Evolutionary conservation across 2,797 vertebrate genomes (phyloP), one percentile per base, ranked within the genome.

Genomic region (Zenarchopterus dispar): DNA sequence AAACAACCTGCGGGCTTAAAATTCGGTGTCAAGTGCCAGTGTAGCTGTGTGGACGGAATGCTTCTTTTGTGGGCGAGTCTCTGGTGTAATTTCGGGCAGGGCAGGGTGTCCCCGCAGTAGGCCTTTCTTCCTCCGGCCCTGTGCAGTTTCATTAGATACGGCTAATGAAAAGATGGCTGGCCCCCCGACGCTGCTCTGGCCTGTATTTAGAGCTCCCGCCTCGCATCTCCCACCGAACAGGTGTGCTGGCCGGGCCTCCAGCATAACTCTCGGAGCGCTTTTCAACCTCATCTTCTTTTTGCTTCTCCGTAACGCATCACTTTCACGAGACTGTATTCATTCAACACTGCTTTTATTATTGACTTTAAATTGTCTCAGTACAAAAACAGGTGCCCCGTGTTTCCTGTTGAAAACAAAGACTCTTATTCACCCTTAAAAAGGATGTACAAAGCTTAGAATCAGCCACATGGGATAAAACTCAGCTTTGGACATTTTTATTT

Each of bases 101-200:
- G 90, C 90, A 90, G 88, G 90, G 88, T 90, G 89, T 91, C 91
- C 81, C 91, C 64, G 92, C 86, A 77, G 91, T 89, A 84, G 89
- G 88, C 79, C 89, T 92, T 91, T 93, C 90, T 92, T 90, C 85
- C 88, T 75, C 67, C 11, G 80, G 82, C 81, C 78, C 83, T 80
- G 84, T 86, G 90, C 87, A 86, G 91, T 94, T 93, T 94, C 91
- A 94, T 94, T 94, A 93, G 92, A 90, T 86, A 89, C 88, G 90
- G 82, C 87, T 94, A 93, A 94, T 94, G 92, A 94, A 94, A 93
- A 93, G 91, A 93, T 91, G 91, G 80, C 86, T 88, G 88, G 28
- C 53, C 86, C 87, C 89, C 85, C 33, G 61, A 87, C 65, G 85
- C 84, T 84, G 65, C 79, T 70, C 77, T 84, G 90, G 88, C 85